Conservation (phyloP, 23 tunicate genomes). For the Ascidia mentula region DNA sequence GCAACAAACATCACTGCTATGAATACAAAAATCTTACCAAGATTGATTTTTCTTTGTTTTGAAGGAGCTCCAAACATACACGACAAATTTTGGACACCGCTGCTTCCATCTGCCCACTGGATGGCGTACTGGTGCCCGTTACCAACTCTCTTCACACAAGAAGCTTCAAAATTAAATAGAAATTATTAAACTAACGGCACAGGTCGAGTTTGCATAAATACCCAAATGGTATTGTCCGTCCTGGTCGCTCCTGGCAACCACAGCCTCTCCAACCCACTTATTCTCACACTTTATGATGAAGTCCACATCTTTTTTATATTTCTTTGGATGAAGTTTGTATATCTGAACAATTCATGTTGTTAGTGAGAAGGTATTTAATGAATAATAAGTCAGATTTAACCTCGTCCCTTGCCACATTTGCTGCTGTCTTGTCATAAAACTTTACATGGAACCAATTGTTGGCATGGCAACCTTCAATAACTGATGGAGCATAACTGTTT, state of each 20-base stretch:
- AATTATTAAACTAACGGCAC: neutral
- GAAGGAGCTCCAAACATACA: slow-evolving; percentile 62
- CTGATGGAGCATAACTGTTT: slow-evolving; percentile 70
- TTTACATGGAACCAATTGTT: slow-evolving; percentile 32
- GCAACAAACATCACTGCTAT: too few relatives aligned
- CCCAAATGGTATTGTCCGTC: slow-evolving; percentile 89
- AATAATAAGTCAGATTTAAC: slow-evolving; percentile 10
- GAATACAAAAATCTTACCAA: slow-evolving; percentile 57
- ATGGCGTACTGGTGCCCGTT: slow-evolving; percentile 51
- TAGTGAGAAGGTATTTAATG: neutral
- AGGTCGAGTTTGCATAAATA: neutral
- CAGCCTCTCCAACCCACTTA: slow-evolving; percentile 78
- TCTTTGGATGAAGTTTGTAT: slow-evolving; percentile 30
- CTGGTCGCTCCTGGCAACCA: slow-evolving; percentile 69
- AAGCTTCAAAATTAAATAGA: slow-evolving; percentile 30
- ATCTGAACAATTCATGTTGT: slow-evolving; percentile 22
- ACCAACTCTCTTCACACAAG: slow-evolving; percentile 52
- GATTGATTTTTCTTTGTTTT: slow-evolving; percentile 27
- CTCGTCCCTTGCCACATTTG: slow-evolving; percentile 63
- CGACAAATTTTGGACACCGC: slow-evolving; percentile 48
- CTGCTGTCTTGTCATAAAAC: slow-evolving; percentile 57
- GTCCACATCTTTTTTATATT: slow-evolving; percentile 42
- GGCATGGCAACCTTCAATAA: slow-evolving; percentile 7
- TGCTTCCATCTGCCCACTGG: slow-evolving; percentile 71
- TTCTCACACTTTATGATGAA: slow-evolving; percentile 54